These are phyloP conservation scores for Parauchenoglanis punctatus DNA, from an alignment of 2,797 vertebrate species.

Conservation along the genomic window DNA sequence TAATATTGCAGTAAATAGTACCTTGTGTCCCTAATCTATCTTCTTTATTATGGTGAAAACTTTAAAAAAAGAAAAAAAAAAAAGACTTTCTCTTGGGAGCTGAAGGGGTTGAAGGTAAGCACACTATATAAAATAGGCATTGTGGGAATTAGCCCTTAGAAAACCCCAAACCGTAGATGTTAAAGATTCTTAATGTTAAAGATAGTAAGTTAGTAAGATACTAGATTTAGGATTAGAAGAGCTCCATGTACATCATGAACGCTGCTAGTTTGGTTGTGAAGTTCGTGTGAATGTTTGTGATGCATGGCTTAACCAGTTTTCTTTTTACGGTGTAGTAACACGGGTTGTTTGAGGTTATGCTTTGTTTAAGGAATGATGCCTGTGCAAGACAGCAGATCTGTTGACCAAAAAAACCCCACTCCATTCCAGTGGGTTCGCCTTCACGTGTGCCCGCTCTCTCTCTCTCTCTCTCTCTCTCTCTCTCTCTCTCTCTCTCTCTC, in stretches of 20 bases:
- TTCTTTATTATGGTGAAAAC: too few species aligned
- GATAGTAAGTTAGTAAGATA: background rate
- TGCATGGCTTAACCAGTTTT: slow-evolving; percentile 46
- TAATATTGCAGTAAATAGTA: background rate
- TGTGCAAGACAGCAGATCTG: slow-evolving; percentile 61
- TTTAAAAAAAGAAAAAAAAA: too few species aligned
- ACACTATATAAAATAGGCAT: too few species aligned
- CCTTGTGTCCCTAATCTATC: background rate
- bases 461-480: background rate
- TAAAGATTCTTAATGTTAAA: background rate
- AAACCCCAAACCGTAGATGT: background rate
- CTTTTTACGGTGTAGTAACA: slow-evolving; percentile 31
- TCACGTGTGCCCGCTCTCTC: slow-evolving; percentile 2
- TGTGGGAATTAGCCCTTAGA: background rate
- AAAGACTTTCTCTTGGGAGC: background rate
- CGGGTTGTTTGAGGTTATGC: slow-evolving; percentile 57
- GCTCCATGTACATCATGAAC: background rate
- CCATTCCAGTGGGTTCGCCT: slow-evolving; percentile 26
- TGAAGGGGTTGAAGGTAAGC: background rate
- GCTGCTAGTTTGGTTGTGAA: slow-evolving; percentile 11
- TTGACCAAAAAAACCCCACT: background rate
- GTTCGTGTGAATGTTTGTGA: slow-evolving; percentile 26
- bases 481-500: background rate
- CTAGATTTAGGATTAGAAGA: background rate
- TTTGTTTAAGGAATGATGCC: slow-evolving; percentile 75